Base-by-base conservation (phyloP, 2,888 invertebrate genomes). In the Drosophila stalkeri region DNA sequence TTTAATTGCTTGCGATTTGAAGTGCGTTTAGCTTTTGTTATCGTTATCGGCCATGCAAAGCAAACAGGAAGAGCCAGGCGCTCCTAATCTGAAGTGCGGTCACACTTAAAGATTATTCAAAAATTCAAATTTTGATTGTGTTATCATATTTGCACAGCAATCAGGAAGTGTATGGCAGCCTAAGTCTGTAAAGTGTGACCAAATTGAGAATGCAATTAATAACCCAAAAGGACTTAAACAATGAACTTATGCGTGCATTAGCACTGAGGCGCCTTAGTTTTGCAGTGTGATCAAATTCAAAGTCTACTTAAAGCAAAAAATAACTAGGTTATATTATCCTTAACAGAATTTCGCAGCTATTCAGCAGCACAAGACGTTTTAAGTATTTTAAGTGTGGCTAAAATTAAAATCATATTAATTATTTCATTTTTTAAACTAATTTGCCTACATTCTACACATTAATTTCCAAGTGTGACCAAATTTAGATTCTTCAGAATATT, bases 51-150 rank as follows among this genome's bases (percentile, higher is more conserved):
- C 47, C 43, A 39, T 20, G 27, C 39, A 33, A 12, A 41, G 23
- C 37, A 69, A 62, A 49, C 44, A 75, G 78, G 74, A 76, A 77
- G 35, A 49, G 63, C 31, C 43, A 31, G 39, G 23, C 23, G 46
- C 23, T 39, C 4, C 12, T 16, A 8, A 44, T 7, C 33, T 51
- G 12, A 56, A 65, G 64, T 59, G 75, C 23, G 54, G 35, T 47
- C 64, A 41, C 14, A 49, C 68, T 18, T 11, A 1, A 49, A 16
- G 3, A 5, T 20, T 3, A 18, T 4, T 43, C 5, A 18, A 44
- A 44, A 20, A 6, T 4, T 23, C 3, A 46, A 23, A 23, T 9
- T 1, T 5, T 0, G 16, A 27, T 16, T 1, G 11, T 18, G n/a
- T 35, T 35, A 51, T 51, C 51, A 18, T 33, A 51, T 51, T 6